These are phyloP conservation scores for Nerophis lumbriciformis DNA, from an alignment of 2,113 vertebrate genomes.

Conservation along the genomic window DNA sequence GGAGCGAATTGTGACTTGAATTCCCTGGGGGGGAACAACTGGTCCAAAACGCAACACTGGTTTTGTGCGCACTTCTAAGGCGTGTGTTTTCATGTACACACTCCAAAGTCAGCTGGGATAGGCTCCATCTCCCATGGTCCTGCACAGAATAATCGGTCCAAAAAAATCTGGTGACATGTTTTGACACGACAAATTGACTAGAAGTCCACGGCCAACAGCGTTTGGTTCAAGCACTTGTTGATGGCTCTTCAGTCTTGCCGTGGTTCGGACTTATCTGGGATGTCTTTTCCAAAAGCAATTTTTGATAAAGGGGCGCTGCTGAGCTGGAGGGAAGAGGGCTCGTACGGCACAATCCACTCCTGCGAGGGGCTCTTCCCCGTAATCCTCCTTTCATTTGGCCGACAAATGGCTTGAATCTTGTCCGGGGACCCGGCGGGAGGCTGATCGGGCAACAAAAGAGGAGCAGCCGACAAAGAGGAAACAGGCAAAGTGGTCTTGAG, in stretches of 20 bases:
- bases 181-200: background rate
- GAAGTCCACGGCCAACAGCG: background rate
- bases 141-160: background rate
- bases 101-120: too few relatives aligned
- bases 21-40: too few relatives aligned
- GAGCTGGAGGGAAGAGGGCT: conserved; percentile 42
- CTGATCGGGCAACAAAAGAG: conserved; percentile 94
- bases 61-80: too few relatives aligned
- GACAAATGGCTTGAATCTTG: conserved; percentile 92
- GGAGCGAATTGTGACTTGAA: too few relatives aligned
- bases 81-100: too few relatives aligned
- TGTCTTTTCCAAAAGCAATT: conserved; percentile 68
- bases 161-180: background rate
- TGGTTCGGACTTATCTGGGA: conserved; percentile 47
- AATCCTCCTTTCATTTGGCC: conserved; percentile 96
- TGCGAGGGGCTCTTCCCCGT: conserved; percentile 86
- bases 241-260: conserved; percentile 48
- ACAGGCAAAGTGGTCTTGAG: conserved; percentile 66
- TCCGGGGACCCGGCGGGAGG: conserved; percentile 85
- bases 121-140: too few relatives aligned
- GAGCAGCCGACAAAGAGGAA: conserved; percentile 79
- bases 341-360: conserved; percentile 71
- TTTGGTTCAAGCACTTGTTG: conserved; percentile 56
- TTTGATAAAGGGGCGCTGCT: conserved; percentile 61
- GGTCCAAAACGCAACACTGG: too few relatives aligned